A percentile compares a stretch with the other conserved stretches of the same genome.
These are phyloP conservation scores for Grammomys dolichurus DNA, from an alignment of 2,113 vertebrate species.

Conservation along the genomic window DNA sequence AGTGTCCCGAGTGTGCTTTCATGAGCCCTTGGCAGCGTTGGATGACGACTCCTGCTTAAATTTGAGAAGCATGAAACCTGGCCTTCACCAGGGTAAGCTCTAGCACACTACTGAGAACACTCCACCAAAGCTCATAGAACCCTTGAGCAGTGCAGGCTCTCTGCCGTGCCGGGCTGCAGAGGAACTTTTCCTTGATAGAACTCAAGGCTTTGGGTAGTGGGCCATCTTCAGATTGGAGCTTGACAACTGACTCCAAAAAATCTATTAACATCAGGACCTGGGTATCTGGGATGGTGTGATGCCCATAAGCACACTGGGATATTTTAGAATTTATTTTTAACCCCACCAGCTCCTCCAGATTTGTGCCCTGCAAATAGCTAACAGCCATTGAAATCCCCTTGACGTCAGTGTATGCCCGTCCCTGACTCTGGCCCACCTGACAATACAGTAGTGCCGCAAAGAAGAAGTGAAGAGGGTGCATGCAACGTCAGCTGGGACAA, in stretches of 20 bases:
- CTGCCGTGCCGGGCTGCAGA: neutral
- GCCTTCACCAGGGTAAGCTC: neutral
- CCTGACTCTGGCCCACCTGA: conserved; percentile 1
- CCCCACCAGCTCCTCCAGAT: neutral
- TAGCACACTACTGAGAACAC: neutral
- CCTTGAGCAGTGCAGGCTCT: neutral
- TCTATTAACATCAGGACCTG: neutral
- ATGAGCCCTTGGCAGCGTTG: neutral
- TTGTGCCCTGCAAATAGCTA: conserved; percentile 13
- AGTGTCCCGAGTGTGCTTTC: neutral
- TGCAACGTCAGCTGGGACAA: neutral
- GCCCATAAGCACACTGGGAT: neutral
- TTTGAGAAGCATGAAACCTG: neutral
- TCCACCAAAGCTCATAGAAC: neutral
- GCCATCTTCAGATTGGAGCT: neutral
- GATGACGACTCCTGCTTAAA: neutral
- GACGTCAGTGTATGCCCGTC: conserved; percentile 19
- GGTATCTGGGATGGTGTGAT: neutral
- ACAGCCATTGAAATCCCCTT: neutral
- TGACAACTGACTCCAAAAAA: neutral
- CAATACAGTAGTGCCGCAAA: neutral
- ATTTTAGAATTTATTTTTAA: conserved; percentile 35
- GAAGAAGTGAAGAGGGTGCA: neutral
- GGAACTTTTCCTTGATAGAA: neutral
- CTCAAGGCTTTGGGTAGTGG: neutral